Evolutionary conservation across 2,888 invertebrate genomes (phyloP).

Genomic region (Clitarchus hookeri): DNA sequence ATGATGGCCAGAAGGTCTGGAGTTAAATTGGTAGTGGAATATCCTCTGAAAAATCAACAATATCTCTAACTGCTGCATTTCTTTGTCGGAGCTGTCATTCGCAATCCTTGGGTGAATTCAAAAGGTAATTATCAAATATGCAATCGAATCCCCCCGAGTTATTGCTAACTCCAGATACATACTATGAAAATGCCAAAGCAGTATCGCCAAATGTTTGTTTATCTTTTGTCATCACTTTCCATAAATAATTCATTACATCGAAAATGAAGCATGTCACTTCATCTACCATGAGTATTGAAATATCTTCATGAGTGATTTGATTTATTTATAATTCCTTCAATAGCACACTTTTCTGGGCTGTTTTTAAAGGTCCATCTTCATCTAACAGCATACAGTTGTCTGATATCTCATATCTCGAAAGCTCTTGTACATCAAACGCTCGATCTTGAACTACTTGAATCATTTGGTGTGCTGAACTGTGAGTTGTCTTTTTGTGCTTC

Average conservation of each 20-base stretch:
- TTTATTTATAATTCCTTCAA: background rate
- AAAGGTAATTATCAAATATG: background rate
- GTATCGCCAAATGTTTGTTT: too few relatives aligned
- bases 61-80: background rate
- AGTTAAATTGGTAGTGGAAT: slow-evolving; percentile 18
- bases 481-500: background rate
- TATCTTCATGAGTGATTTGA: background rate
- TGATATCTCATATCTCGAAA: slow-evolving; percentile 11
- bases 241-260: background rate
- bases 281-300: background rate
- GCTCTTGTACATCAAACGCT: background rate
- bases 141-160: background rate
- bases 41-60: slow-evolving; percentile 3
- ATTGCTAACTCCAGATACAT: background rate
- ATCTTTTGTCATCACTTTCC: background rate
- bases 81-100: background rate
- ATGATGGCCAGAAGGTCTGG: slow-evolving; percentile 18
- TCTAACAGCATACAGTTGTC: background rate
- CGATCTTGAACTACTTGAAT: background rate
- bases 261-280: background rate
- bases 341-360: too few relatives aligned
- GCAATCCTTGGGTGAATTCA: slow-evolving; percentile 20
- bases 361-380: background rate
- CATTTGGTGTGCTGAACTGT: background rate
- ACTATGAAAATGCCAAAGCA: background rate